phyloP scores from a whole-genome alignment of 1,140 invertebrate genomes.

The Drosophila sucinea region DNA sequence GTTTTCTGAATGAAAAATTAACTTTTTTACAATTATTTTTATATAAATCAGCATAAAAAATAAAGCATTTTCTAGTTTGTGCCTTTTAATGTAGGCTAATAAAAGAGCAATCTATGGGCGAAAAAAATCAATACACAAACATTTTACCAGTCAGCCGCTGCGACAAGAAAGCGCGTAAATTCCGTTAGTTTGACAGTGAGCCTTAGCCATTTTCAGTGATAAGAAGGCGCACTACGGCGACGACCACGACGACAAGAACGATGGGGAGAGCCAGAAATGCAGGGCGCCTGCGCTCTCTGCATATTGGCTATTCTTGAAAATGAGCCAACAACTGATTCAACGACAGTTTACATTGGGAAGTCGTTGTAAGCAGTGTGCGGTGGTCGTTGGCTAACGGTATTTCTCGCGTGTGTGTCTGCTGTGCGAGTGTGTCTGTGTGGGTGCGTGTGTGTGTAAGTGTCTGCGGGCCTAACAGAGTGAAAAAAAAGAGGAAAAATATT shows the following conservation, averaged over 20 bases:
- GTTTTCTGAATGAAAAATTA: background rate
- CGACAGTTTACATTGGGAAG: constrained; percentile 65
- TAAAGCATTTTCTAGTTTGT: background rate
- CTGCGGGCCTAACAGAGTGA: constrained; percentile 42
- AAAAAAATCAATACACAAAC: constrained; percentile 5
- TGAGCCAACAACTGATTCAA: constrained; percentile 10
- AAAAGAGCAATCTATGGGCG: background rate
- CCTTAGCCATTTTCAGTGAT: constrained; percentile 49
- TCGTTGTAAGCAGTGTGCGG: constrained; percentile 59
- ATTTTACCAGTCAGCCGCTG: constrained; percentile 7
- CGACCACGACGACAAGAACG: background rate
- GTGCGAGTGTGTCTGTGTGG: constrained; percentile 61
- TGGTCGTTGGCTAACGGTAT: constrained; percentile 55
- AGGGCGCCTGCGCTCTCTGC: constrained; percentile 36
- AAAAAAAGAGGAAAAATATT: constrained; percentile 47
- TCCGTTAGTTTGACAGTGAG: constrained; percentile 55
- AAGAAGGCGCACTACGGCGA: constrained; percentile 25
- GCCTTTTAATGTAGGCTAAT: background rate
- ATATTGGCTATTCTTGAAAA: constrained; percentile 8
- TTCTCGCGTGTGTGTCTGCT: constrained; percentile 32
- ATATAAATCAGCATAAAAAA: background rate
- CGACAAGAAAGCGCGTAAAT: constrained; percentile 44
- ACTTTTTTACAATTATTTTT: background rate
- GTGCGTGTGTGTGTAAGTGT: constrained; percentile 25
- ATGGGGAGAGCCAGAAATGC: background rate